Evolutionary conservation across 2,888 invertebrate species (phyloP), one percentile per base, ranked within the genome.

Genomic region (Rhogogaster chlorosoma): DNA sequence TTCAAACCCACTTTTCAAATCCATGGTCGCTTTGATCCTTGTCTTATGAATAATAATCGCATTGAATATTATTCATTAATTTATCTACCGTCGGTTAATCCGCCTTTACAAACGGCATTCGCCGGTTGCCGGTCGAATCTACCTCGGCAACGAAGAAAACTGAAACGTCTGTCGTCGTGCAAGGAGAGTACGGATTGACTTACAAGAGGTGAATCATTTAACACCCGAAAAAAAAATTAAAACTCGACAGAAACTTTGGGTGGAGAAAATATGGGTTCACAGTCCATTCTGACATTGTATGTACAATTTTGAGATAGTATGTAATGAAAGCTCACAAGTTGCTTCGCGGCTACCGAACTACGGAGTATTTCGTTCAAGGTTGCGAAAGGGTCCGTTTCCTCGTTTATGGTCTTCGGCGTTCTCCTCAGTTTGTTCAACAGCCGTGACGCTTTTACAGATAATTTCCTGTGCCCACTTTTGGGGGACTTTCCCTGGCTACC

Each of bases 311-410:
- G 67, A 67, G 2, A 32, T 32, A 26, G 4, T 2, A 29, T 4
- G n/a, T n/a, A 10, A 22, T 4, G 36, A 36, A 61, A 80, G n/a
- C 80, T 80, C 38, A 80, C 80, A 26, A 61, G 36, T 38, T 80
- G 38, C 26, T 80, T 22, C 10, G 12, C 12, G 57, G 12, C 22
- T 36, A 22, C 22, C 4, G 80, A 80, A 22, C 61, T 18, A 5
- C 18, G 61, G 9, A 80, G 61, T 12, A 80, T 61, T 61, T 61
- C 61, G 26, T 80, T 49, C n/a, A 80, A 61, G 22, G 36, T 61
- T 22, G 36, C 29, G 12, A 61, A 22, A n/a, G 57, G 61, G 80
- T 61, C 80, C 0, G n/a, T 38, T 36, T 80, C 80, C 18, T 42
- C 38, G 22, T 5, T n/a, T 0, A 6, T 6, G 6, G 80, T 26